Evolutionary conservation across 2,888 invertebrate genomes (phyloP), one percentile per base, ranked within the genome.

Genomic region (Phalera bucephala): DNA sequence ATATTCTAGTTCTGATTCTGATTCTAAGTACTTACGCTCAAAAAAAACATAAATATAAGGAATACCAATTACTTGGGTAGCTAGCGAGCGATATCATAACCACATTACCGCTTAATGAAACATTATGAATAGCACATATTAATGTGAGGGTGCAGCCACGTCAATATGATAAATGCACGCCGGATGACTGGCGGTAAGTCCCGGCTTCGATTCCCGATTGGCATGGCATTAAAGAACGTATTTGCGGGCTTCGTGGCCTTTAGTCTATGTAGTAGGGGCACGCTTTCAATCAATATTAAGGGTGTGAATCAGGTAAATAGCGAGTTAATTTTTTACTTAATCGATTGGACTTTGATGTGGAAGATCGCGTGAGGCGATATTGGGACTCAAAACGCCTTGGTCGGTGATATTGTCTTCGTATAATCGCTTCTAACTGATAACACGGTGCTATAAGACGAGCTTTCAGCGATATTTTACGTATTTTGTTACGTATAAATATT

Each of bases 101-200:
- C 73, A 72, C 80, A 81, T 83, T 86, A 82, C 64, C 69, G 74
- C 77, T 77, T 86, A 88, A 89, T 86, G 86, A 89, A 86, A 89
- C 82, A 80, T 87, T 85, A 87, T 85, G 80, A 80, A 86, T 83
- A 79, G 74, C 42, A 72, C 73, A 73, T 79, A 78, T 82, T 80
- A 79, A 73, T 71, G 74, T 68, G 46, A 66, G 86, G 87, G 86
- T 79, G 87, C 78, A 82, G 83, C 69, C 69, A 59, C 61, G 73
- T 74, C 76, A 70, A 76, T 80, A 64, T 89, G 88, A 89, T 87
- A 76, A 84, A 89, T 89, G 85, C 64, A 64, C 51, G 40, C 50
- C 25, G 65, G 61, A 80, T 89, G 89, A 89, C 89, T 83, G 49
- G 88, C 74, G 55, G 48, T 64, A 72, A 68, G 72, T 67, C 69